Conservation (phyloP, 2,888 invertebrate genomes). For the Sarcophaga subvicina region DNA sequence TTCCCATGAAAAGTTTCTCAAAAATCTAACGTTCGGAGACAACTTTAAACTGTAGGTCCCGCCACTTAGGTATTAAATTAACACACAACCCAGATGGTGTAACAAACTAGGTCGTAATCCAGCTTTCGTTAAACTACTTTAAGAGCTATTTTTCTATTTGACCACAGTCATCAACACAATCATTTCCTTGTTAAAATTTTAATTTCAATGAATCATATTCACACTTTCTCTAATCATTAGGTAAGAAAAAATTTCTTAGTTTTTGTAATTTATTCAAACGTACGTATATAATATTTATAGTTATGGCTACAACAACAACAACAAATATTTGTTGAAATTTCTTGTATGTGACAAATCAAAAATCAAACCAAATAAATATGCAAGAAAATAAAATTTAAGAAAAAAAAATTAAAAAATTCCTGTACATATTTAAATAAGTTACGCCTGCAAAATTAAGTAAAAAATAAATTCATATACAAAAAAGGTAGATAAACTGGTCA, state of each 20-base stretch:
- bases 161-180: not conserved
- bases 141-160: not conserved
- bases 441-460: too few species aligned
- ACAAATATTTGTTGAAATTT: not conserved
- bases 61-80: too few species aligned
- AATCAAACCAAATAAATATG: not conserved
- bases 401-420: not conserved
- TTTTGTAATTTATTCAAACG: not conserved
- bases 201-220: not conserved
- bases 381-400: not conserved
- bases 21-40: too few species aligned
- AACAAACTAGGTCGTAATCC: too few species aligned
- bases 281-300: not conserved
- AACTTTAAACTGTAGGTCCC: too few species aligned
- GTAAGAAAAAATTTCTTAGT: not conserved
- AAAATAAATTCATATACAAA: too few species aligned
- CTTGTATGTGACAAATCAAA: not conserved
- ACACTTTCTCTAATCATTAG: constrained; percentile 36
- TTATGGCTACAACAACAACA: not conserved
- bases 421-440: not conserved
- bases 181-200: not conserved
- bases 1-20: too few species aligned
- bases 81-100: too few species aligned
- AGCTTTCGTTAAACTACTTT: not conserved
- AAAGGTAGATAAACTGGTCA: too few species aligned